Base-by-base conservation (phyloP, 2,113 vertebrate species). In the Sorex fumeus region DNA sequence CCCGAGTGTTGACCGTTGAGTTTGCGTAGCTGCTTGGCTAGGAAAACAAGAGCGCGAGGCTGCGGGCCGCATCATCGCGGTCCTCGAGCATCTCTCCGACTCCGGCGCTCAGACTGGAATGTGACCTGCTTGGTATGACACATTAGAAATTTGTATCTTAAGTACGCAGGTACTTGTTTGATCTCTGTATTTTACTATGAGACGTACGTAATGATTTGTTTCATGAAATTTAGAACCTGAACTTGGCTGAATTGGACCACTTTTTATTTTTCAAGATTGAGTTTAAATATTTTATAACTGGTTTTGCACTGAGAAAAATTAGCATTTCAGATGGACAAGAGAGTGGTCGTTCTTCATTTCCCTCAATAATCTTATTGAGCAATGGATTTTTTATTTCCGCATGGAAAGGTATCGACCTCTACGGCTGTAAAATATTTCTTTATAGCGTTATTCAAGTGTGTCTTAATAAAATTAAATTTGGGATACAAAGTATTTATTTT, bases 401-500 rank as follows among this genome's bases (percentile, higher is more conserved):
- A 96, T 97, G 96, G 86, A 95, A 96, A 92, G 91, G 97, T 96
- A 97, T 71, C 88, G 76, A 93, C 93, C 90, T 96, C 92, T 95
- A 95, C 89, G 97, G 71, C 94, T 97, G 91, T 96, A 89, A 93
- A 96, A 93, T 97, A 97, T 28, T 96, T 94, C 66, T 96, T 97
- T 93, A 97, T 95, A 95, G 30, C 93, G n/a, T 96, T 96, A 96
- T 96, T 97, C 30, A 64, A 88, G 93, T 97, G 94, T 96, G 91
- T 97, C 95, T 96, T 96, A 96, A 95, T 97, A 96, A 34, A 93
- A 96, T 94, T 89, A 94, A 95, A 96, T 96, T 96, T 97, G 96
- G 93, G 94, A 96, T 96, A 96, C 93, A 96, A 97, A 96, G 87
- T 97, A 96, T 97, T 97, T 97, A 96, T 97, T 97, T 97, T 96